A percentile compares a stretch with the other conserved stretches of the same genome.
phyloP scores from a whole-genome alignment of 2,888 invertebrate genomes.

The Phymatocera aterrima region DNA sequence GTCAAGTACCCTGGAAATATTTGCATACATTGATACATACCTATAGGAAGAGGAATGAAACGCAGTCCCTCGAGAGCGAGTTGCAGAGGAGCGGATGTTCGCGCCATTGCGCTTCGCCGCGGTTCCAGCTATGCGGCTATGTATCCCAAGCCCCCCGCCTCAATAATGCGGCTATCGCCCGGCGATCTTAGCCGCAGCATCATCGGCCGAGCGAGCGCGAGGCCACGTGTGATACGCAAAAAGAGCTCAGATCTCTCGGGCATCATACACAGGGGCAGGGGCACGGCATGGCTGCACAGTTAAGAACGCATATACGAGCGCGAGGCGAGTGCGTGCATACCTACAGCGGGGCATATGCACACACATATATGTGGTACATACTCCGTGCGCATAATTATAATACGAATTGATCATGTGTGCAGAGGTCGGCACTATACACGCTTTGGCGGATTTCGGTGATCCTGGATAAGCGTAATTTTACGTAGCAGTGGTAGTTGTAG shows the following conservation, averaged over 20 bases:
- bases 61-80: not conserved
- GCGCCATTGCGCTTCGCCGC: slow-evolving; percentile 33
- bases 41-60: not conserved
- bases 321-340: not conserved
- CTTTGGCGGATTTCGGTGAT: too few species aligned
- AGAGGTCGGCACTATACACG: too few species aligned
- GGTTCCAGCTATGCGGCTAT: too few species aligned
- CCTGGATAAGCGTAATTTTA: too few species aligned
- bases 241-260: slow-evolving; percentile 15
- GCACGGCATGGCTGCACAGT: not conserved
- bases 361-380: too few species aligned
- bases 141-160: not conserved
- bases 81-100: slow-evolving; percentile 16
- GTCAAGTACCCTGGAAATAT: not conserved
- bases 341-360: not conserved
- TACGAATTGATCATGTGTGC: too few species aligned
- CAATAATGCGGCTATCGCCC: slow-evolving; percentile 28
- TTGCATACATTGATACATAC: too few species aligned
- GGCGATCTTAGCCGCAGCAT: slow-evolving; percentile 15
- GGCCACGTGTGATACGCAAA: slow-evolving; percentile 31
- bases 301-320: not conserved
- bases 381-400: too few species aligned
- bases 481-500: too few species aligned
- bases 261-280: not conserved
- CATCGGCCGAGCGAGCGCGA: slow-evolving; percentile 9